Base-by-base conservation (phyloP, 2,888 invertebrate species). In the Amblyteles armatorius region DNA sequence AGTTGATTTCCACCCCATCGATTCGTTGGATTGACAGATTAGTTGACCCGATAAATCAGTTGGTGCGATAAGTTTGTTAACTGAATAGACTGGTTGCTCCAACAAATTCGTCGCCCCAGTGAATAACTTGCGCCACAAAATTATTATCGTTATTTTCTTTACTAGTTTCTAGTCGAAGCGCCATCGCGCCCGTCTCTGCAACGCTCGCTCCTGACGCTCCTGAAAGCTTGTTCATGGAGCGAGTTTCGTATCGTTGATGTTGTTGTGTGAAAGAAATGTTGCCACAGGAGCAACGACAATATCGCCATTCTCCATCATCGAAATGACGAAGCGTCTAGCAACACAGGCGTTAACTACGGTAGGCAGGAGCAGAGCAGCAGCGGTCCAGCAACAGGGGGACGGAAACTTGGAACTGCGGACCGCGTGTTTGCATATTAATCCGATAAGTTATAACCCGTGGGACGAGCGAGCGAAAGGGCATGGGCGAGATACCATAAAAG, bases 341-440 rank as follows among this genome's bases (percentile, higher is more conserved):
- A 44, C 22, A 13, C 7, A 13, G 19, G 65, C 72, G 72, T 72
- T 72, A 79, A 73, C 72, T 55, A 44, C 44, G 44, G 13, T 13
- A 44, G 44, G 44, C 29, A n/a, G 63, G 52, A 76, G 71, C 82
- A 40, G 63, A 22, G 16, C 26, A 26, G 16, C 26, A 16, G 60
- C 26, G 16, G 26, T 57, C 26, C 60, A 60, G 26, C 63, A 71
- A 48, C 82, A 22, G 16, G 29, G 77, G 36, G 2, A 3, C 44
- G 44, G 44, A 13, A 82, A 71, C 69, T 77, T 63, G 71, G 63
- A 57, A 82, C 82, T 72, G 36, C 48, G 40, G 77, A 67, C 72
- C 82, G 57, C 65, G 71, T 82, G 82, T 78, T 78, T 82, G 77
- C 82, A 82, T 82, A 82, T 82, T 83, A 83, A 79, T 83, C 78